Base-by-base conservation (phyloP, 2,888 invertebrate genomes). In the Melitaea athalia region DNA sequence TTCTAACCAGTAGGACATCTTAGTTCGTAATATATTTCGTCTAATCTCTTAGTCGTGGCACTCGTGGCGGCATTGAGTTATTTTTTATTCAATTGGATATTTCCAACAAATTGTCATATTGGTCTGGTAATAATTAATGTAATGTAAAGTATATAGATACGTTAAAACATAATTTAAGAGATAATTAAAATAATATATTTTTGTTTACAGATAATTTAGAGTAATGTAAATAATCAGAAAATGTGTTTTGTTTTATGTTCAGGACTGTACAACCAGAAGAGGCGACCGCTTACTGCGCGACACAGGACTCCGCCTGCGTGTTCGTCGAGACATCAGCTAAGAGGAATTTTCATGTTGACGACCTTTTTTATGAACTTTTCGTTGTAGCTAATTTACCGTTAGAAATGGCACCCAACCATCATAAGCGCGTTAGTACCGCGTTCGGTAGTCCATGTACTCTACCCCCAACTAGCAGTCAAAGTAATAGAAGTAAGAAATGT, bases 361-460 rank as follows among this genome's bases (percentile, higher is more conserved):
- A 97, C 79, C 94, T 97, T 15, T 98, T 97, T 87, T 95, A 96
- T 84, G 96, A 96, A 77, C 93, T 98, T 12, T 98, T 98, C 85
- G 94, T 96, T 66, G 95, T 96, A 60, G 96, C 97, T 42, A 96
- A 96, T 83, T 87, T 98, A 69, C 97, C 97, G 0, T 88, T 96
- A 78, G 97, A 98, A 91, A 98, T 98, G 97, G 97, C 97, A 24
- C 97, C 97, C 0, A 97, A 97, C 80, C 96, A 97, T 82, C 97
- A 97, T 86, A 95, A 97, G 79, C 94, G 96, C 69, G 96, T 97
- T 55, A 95, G 95, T 77, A 95, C 95, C 14, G 95, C 95, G 10
- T 96, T 96, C 74, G 95, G 96, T 6, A 95, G 96, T 67, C 96
- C 96, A 0, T 96, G 96, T 74, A 96, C 96, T 10, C 82, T 96